phyloP scores from a whole-genome alignment of 2,797 vertebrate genomes.

The Champsocephalus gunnari region DNA sequence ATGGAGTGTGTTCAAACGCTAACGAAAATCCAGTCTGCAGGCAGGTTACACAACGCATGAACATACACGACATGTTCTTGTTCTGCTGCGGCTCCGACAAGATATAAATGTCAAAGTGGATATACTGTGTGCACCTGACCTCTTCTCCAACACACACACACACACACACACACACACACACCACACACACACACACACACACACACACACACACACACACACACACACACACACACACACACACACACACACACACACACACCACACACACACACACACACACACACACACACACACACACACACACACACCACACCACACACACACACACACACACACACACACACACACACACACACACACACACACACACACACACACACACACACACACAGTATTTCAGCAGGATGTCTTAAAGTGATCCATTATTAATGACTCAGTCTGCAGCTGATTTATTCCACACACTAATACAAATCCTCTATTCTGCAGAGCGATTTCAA shows the following conservation, averaged over 20 bases:
- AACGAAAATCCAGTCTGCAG: constrained; percentile 23
- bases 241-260: constrained; percentile 4
- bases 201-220: constrained; percentile 10
- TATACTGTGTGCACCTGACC: constrained; percentile 37
- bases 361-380: constrained; percentile 13
- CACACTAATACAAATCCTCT: constrained; percentile 66
- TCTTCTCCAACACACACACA: constrained; percentile 9
- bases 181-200: constrained; percentile 12
- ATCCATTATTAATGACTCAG: constrained; percentile 71
- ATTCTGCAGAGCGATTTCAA: constrained; percentile 63
- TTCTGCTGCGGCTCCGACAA: constrained; percentile 22
- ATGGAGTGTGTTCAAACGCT: constrained; percentile 21
- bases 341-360: constrained; percentile 11
- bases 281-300: constrained; percentile 12
- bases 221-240: constrained; percentile 14
- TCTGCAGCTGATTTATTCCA: constrained; percentile 69
- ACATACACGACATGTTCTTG: constrained; percentile 26
- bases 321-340: constrained; percentile 5
- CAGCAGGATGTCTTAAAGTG: constrained; percentile 58
- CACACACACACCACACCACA: constrained; percentile 22
- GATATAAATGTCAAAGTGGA: constrained; percentile 54
- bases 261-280: constrained; percentile 5
- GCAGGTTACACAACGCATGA: constrained; percentile 35
- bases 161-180: constrained; percentile 13
- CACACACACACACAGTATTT: constrained; percentile 33